Evolutionary conservation across 2,888 invertebrate species (phyloP).

Genomic region (Drosophila melanosoma): DNA sequence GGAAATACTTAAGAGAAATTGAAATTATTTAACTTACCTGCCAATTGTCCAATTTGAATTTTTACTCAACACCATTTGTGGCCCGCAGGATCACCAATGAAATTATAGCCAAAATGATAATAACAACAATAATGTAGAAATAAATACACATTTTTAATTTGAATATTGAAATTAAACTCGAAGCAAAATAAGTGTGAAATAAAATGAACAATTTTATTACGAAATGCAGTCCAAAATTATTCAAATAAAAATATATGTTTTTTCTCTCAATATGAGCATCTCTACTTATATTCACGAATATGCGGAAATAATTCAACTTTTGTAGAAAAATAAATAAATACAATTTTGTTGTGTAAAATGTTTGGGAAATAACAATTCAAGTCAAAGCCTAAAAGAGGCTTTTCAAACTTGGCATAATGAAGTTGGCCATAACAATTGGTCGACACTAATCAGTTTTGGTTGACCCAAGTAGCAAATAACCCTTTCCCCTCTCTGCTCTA

Average conservation of each 20-base stretch:
- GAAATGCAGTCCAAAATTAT: no score
- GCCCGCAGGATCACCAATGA: conserved; percentile 1
- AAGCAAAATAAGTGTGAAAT: no score
- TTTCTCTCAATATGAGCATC: no score
- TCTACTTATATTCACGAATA: not conserved
- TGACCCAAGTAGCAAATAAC: conserved; percentile 1
- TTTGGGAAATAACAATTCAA: not conserved
- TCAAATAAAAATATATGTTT: no score
- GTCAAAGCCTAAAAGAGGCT: not conserved
- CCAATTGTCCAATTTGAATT: not conserved
- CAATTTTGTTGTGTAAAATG: not conserved
- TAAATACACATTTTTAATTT: conserved; percentile 42
- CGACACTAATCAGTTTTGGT: conserved; percentile 11
- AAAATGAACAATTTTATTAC: not conserved
- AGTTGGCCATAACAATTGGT: conserved; percentile 9
- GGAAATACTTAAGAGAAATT: not conserved
- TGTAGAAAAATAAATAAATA: not conserved
- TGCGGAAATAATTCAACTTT: not conserved
- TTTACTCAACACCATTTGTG: not conserved
- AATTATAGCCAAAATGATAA: conserved; percentile 1
- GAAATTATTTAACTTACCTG: conserved; percentile 6
- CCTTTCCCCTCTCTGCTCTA: not conserved
- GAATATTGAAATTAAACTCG: not conserved
- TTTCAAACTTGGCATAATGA: not conserved
- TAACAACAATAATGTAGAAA: conserved; percentile 42